Base-by-base conservation (phyloP, 2,113 vertebrate genomes). In the Alethe diademata region DNA sequence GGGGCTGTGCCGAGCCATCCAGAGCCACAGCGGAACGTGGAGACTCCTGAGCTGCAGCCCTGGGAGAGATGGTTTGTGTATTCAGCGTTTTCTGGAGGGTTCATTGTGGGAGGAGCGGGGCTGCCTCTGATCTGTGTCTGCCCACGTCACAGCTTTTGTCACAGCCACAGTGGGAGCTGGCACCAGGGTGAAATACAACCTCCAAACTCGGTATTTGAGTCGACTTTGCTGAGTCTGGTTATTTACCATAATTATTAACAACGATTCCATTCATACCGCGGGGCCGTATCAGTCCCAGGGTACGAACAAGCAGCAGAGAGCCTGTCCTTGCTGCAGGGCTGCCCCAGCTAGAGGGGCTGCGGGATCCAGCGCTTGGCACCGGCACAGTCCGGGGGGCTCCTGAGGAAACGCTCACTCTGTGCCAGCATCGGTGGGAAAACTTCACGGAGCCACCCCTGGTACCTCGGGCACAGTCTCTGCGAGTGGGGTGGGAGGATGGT, bases 1-100 rank as follows among this genome's bases (percentile, higher is more conserved):
- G 2, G 1, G 1, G 72, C 69, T 1, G 5, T 17, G 64, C 72
- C 1, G 5, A 6, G 24, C 0, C 0, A 9, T 22, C 42, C 28
- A 0, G 65, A 15, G 43, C 3, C 18, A 0, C 1, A 0, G 5
- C 2, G 38, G 54, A 36, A 11, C 5, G 17, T 4, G 35, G 36
- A 61, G 60, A 7, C 1, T 6, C 40, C n/a, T 1, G 25, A 19
- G 38, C 19, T 0, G 8, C 8, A 25, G 6, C 54, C 50, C 40
- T 4, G 40, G 8, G 12, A 11, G 18, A 7, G 23, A 1, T 36
- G 50, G 19, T 61, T 65, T 31, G 47, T 51, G 20, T 8, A 1
- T 50, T 35, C 51, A 8, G 15, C 51, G 1, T 36, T 72, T 64
- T 75, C 53, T 19, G 31, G 14, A 26, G 24, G 58, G 25, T 57